A percentile compares a stretch with the other conserved stretches of the same genome.
Conservation (phyloP, 2,888 invertebrate genomes). For the Odontothrips loti region DNA sequence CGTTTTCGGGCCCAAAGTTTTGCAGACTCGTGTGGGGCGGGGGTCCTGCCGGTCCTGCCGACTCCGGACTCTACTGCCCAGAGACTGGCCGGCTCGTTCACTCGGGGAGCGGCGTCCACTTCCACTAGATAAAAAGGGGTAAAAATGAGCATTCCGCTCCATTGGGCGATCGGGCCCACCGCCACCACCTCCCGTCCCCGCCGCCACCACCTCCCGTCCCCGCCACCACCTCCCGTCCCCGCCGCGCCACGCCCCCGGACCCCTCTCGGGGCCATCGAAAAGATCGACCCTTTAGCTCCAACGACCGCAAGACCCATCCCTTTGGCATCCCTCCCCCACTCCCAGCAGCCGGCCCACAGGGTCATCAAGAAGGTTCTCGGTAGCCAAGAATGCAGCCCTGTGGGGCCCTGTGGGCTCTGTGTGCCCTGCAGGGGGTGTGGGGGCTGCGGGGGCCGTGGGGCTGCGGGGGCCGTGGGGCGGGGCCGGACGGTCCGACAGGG, state of each 20-base stretch:
- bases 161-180: neutral
- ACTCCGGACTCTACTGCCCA: no score
- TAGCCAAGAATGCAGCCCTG: neutral
- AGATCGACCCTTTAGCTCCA: no score
- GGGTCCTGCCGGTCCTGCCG: no score
- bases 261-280: no score
- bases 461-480: no score
- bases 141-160: neutral
- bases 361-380: conserved; percentile 1
- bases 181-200: neutral
- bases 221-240: neutral
- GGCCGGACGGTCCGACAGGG: no score
- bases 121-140: conserved; percentile 6
- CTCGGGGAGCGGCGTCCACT: neutral
- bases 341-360: neutral
- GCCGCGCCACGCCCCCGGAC: conserved; percentile 3
- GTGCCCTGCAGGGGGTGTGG: no score
- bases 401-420: no score
- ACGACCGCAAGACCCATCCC: neutral
- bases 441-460: no score
- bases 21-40: no score
- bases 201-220: neutral
- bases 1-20: no score
- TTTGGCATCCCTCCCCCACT: neutral
- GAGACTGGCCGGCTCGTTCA: no score